Evolutionary conservation across 2,113 vertebrate species (phyloP).

Genomic region (Prionailurus viverrinus): DNA sequence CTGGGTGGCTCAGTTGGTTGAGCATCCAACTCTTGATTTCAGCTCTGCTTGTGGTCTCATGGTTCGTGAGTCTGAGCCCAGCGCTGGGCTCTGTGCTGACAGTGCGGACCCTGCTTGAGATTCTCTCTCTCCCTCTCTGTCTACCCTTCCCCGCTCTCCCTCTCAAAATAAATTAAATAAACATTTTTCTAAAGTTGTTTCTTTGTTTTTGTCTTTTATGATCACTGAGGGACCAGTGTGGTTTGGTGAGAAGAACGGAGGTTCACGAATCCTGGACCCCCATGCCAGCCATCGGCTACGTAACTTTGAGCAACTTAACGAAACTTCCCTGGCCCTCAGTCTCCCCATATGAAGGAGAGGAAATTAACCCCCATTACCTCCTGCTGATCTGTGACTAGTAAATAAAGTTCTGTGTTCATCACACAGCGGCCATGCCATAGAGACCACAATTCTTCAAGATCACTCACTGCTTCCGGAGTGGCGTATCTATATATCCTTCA

Average conservation of each 20-base stretch:
- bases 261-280: neutral
- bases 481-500: constrained; percentile 52
- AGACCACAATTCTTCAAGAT: neutral
- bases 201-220: neutral
- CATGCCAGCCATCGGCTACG: neutral
- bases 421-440: neutral
- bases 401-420: neutral
- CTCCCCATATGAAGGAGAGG: neutral
- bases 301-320: neutral
- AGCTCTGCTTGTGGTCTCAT: no score
- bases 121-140: no score
- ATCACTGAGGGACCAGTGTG: neutral
- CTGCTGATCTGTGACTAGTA: neutral
- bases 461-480: constrained; percentile 2
- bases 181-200: neutral
- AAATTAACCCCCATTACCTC: neutral
- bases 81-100: no score
- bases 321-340: neutral
- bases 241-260: neutral
- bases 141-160: no score
- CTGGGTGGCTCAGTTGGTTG: no score
- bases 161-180: no score
- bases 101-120: no score
- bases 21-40: no score
- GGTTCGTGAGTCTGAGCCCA: no score